Evolutionary conservation across 2,888 invertebrate genomes (phyloP), one percentile per base, ranked within the genome.

Genomic region (Lithophane ornitopus): DNA sequence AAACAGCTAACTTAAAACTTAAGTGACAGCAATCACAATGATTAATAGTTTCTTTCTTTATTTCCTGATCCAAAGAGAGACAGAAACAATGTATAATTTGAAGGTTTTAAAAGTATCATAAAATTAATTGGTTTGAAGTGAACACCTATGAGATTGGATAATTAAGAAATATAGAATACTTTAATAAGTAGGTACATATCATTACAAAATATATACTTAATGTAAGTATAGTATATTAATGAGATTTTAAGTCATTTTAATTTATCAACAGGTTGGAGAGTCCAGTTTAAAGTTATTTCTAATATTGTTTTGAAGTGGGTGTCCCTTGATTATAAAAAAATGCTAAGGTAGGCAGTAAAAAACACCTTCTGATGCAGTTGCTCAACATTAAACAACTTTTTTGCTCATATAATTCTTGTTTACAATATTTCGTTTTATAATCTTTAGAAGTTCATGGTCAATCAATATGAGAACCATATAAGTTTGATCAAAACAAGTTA

Each of bases 361-460:
- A 39, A 7, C 3, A 46, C 41, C 0, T 56, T 22, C 2, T 3
- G 44, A 19, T 56, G 14, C 41, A 71, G 22, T 71, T 28, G 44
- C n/a, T 41, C 4, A 16, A 34, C 34, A 62, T 28, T 41, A 26
- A 1, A 56, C 41, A 39, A 19, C 22, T 63, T 52, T 34, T 63
- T 46, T 56, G 4, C 16, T 63, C 3, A 7, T n/a, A 12, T 34
- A n/a, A 19, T 56, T 34, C 11, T 44, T 56, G 19, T 56, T 16
- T 44, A 44, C 0, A 19, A 34, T n/a, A n/a, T 22, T 46, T 28
- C 49, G 7, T 59, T 63, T 3, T 28, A 41, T 56, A 28, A 52
- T 26, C 12, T 67, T 70, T 12, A 58, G 9, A 56, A 70, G 59
- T 72, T 81, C 62, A 85, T 69, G 66, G 77, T 49, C 59, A 74